Evolutionary conservation across 2,888 invertebrate species (phyloP).

Genomic region (Acrobasis repandana): DNA sequence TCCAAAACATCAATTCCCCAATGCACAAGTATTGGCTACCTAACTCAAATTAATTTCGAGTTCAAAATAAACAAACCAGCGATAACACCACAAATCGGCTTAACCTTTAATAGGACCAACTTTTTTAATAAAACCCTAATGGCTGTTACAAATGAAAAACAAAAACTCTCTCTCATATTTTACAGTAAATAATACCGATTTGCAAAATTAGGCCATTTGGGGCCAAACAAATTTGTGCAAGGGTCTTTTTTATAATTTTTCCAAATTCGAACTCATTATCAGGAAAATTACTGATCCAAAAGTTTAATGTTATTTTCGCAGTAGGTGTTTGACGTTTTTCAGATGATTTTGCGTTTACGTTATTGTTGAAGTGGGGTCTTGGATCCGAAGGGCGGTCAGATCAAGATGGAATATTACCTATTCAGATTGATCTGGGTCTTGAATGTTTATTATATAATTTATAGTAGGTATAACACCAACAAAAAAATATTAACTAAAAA

Average conservation of each 20-base stretch:
- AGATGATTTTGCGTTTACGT: too few species aligned
- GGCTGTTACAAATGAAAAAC: slow-evolving; percentile 31
- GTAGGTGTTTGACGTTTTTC: too few species aligned
- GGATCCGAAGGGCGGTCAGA: too few species aligned
- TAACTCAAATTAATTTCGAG: slow-evolving; percentile 24
- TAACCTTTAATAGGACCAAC: slow-evolving; percentile 30
- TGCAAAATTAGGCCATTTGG: slow-evolving; percentile 26
- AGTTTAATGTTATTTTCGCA: slow-evolving; percentile 1
- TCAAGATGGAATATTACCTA: too few species aligned
- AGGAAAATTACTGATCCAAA: neutral
- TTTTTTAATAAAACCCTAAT: slow-evolving; percentile 43
- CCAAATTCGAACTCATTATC: neutral
- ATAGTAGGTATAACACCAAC: too few species aligned
- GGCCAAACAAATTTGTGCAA: slow-evolving; percentile 8
- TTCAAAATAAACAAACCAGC: slow-evolving; percentile 32
- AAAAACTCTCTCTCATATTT: slow-evolving; percentile 32
- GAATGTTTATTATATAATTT: too few species aligned
- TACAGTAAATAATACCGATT: slow-evolving; percentile 29
- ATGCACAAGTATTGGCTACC: slow-evolving; percentile 7
- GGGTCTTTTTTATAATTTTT: slow-evolving; percentile 2
- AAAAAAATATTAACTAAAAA: too few species aligned
- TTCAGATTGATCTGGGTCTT: too few species aligned
- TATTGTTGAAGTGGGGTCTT: too few species aligned
- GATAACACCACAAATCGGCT: slow-evolving; percentile 31
- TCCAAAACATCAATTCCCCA: neutral